A percentile compares a stretch with the other conserved stretches of the same genome.
These are phyloP conservation scores for Vesta saturnalis DNA, from an alignment of 2,888 invertebrate genomes.

Conservation along the genomic window DNA sequence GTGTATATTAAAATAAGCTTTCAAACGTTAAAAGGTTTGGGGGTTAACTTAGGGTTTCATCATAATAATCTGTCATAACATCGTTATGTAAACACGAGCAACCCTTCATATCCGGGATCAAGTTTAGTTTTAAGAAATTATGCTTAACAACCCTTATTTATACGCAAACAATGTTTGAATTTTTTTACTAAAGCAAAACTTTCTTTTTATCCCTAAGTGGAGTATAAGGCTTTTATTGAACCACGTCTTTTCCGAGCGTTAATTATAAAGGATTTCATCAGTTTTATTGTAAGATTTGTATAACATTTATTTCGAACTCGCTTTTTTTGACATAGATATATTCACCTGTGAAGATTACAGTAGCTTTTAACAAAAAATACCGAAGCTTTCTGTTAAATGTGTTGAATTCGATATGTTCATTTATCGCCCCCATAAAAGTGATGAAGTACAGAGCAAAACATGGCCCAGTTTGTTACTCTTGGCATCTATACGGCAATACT, in stretches of 20 bases:
- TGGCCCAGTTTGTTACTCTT: slow-evolving; percentile 57
- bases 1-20: slow-evolving; percentile 7
- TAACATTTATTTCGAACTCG: background rate
- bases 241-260: no score
- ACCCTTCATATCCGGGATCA: slow-evolving; percentile 8
- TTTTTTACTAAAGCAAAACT: background rate
- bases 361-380: slow-evolving; percentile 34
- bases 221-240: no score
- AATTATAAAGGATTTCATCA: background rate
- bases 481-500: slow-evolving; percentile 45
- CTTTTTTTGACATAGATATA: slow-evolving; percentile 18
- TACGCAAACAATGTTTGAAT: background rate
- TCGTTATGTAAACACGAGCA: slow-evolving; percentile 15
- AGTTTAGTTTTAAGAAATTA: background rate
- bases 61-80: slow-evolving; percentile 32
- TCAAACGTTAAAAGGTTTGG: slow-evolving; percentile 7
- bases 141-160: background rate
- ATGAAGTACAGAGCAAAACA: slow-evolving; percentile 59
- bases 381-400: slow-evolving; percentile 37
- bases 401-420: slow-evolving; percentile 40
- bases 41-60: slow-evolving; percentile 13
- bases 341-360: slow-evolving; percentile 34
- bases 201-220: no score
- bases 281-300: background rate
- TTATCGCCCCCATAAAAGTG: slow-evolving; percentile 57